Conservation (phyloP, 2,113 vertebrate species). For the Channa argus region DNA sequence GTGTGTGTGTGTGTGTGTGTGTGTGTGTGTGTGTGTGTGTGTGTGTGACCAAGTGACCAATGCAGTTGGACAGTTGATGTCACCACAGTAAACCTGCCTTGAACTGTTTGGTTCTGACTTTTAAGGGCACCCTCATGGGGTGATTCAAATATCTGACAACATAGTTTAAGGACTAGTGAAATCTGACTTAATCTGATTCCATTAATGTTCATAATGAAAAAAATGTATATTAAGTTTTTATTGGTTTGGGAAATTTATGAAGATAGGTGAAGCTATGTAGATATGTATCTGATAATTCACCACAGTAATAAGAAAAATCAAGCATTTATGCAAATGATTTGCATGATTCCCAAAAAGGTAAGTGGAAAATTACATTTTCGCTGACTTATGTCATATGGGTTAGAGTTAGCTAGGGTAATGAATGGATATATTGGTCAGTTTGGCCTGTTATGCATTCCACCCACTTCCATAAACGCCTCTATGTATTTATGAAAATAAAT, state of each 20-base stretch:
- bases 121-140: slow-evolving; percentile 43
- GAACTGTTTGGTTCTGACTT: slow-evolving; percentile 51
- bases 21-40: slow-evolving; percentile 11
- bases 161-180: slow-evolving; percentile 1
- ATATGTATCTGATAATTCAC: no score
- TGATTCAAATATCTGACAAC: slow-evolving; percentile 39
- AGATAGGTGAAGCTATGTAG: no score
- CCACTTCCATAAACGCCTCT: not conserved
- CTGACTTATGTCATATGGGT: not conserved
- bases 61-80: slow-evolving; percentile 50
- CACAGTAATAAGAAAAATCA: no score
- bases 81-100: slow-evolving; percentile 53
- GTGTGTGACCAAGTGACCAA: slow-evolving; percentile 19
- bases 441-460: not conserved
- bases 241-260: not conserved
- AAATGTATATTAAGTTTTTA: not conserved
- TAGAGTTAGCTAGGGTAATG: not conserved
- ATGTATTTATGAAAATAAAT: slow-evolving; percentile 26
- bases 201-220: not conserved
- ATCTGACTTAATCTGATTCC: slow-evolving; percentile 1
- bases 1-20: slow-evolving; percentile 9
- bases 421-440: not conserved
- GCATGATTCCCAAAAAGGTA: no score
- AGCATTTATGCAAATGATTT: not conserved
- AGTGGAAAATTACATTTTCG: not conserved